Percentiles rank a stretch among this genome's conserved stretches.
phyloP scores from a whole-genome alignment of 1,140 invertebrate species.

The Schmidtea mediterranea region DNA sequence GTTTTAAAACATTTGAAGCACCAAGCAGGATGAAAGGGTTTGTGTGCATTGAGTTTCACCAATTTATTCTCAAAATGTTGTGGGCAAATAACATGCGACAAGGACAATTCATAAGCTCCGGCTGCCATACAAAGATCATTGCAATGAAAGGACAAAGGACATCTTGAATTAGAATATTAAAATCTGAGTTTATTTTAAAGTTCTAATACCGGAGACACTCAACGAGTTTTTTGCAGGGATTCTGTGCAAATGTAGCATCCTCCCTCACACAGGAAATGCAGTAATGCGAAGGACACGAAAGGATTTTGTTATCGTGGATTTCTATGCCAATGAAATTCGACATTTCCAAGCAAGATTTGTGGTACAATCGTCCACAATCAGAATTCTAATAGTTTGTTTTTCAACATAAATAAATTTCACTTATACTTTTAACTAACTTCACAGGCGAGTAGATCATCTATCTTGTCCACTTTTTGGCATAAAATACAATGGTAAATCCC shows the following conservation, averaged over 20 bases:
- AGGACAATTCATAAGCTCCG: constrained; percentile 45
- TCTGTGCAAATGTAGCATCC: too few relatives aligned
- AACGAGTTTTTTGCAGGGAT: too few relatives aligned
- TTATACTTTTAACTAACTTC: too few relatives aligned
- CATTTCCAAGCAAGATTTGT: too few relatives aligned
- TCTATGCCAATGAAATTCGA: too few relatives aligned
- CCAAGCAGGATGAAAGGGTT: background rate
- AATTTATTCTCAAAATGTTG: background rate
- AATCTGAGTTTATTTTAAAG: too few relatives aligned
- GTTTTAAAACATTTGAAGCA: background rate
- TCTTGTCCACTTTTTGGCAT: background rate
- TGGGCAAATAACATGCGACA: constrained; percentile 4
- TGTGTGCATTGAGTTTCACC: background rate
- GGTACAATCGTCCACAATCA: too few relatives aligned
- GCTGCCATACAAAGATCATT: constrained; percentile 60
- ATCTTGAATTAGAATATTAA: constrained; percentile 24
- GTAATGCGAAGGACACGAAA: too few relatives aligned
- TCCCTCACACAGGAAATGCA: too few relatives aligned
- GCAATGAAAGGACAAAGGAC: constrained; percentile 61
- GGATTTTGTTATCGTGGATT: too few relatives aligned
- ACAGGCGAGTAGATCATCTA: background rate
- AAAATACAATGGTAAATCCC: background rate
- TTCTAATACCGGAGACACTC: background rate
- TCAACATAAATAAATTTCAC: too few relatives aligned
- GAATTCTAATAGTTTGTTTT: too few relatives aligned